Evolutionary conservation across 2,888 invertebrate species (phyloP).

Genomic region (Deilephila porcellus): DNA sequence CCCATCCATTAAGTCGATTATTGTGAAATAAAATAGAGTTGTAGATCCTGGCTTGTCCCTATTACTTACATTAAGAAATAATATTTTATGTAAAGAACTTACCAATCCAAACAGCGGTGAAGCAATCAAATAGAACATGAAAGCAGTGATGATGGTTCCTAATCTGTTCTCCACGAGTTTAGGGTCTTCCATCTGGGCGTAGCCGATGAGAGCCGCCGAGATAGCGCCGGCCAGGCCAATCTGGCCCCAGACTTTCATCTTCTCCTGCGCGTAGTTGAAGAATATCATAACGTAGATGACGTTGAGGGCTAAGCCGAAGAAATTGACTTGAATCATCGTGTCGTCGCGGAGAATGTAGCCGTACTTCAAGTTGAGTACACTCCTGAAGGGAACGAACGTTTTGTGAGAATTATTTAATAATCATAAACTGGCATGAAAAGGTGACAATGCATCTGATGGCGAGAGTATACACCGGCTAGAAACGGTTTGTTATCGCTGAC

Average conservation of each 20-base stretch:
- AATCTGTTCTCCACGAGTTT: slow-evolving; percentile 87
- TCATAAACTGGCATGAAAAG: too few relatives aligned
- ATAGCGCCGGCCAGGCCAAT: slow-evolving; percentile 84
- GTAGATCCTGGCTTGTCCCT: too few relatives aligned
- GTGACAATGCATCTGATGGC: too few relatives aligned
- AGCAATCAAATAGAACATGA: slow-evolving; percentile 88
- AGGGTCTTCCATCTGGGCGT: slow-evolving; percentile 87
- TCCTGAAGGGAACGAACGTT: slow-evolving; percentile 78
- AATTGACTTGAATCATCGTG: slow-evolving; percentile 91
- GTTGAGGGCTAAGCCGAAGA: slow-evolving; percentile 89
- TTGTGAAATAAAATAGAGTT: too few relatives aligned
- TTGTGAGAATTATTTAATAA: not conserved
- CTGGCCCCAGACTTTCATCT: slow-evolving; percentile 82
- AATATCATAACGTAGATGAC: slow-evolving; percentile 87
- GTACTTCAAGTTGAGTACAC: slow-evolving; percentile 90
- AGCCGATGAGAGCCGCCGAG: slow-evolving; percentile 85
- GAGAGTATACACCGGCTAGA: too few relatives aligned
- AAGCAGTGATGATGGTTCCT: slow-evolving; percentile 88
- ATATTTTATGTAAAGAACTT: slow-evolving; percentile 55
- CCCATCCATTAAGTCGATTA: too few relatives aligned
- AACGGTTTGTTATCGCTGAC: too few relatives aligned
- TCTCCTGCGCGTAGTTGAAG: slow-evolving; percentile 86
- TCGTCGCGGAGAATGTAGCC: slow-evolving; percentile 89
- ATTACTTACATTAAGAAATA: too few relatives aligned
- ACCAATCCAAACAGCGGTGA: slow-evolving; percentile 89